Conservation (phyloP, 2,797 vertebrate species). For the Emys orbicularis region DNA sequence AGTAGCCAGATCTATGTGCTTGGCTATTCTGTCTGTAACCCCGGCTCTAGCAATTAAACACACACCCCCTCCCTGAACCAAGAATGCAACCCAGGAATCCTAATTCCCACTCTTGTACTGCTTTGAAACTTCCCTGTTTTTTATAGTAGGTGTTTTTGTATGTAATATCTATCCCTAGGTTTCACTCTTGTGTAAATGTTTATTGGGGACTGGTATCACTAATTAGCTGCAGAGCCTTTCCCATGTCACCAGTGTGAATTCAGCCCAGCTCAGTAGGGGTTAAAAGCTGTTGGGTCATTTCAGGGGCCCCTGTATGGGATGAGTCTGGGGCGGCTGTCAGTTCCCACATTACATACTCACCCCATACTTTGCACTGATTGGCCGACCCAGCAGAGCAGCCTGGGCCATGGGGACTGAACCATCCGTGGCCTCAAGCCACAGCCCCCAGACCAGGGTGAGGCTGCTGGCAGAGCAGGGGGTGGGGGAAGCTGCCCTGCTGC, state of each 20-base stretch:
- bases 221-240: conserved; percentile 57
- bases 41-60: no score
- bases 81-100: not conserved
- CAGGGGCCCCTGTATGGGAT: rapidly evolving
- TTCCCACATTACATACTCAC: rapidly evolving
- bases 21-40: no score
- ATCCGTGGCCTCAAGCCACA: no score
- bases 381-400: no score
- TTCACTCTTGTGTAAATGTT: conserved; percentile 59
- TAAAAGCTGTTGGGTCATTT: not conserved
- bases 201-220: conserved; percentile 60
- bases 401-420: no score
- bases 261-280: not conserved
- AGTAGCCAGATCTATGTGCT: not conserved
- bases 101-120: conserved; percentile 42
- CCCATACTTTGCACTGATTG: no score
- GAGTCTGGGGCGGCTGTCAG: not conserved
- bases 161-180: conserved; percentile 67
- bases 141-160: conserved; percentile 73
- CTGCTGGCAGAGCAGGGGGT: no score
- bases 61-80: no score
- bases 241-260: conserved; percentile 3
- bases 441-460: no score
- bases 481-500: no score
- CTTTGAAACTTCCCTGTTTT: conserved; percentile 74